Evolutionary conservation across 2,888 invertebrate genomes (phyloP).

Genomic region (Acrobasis repandana): DNA sequence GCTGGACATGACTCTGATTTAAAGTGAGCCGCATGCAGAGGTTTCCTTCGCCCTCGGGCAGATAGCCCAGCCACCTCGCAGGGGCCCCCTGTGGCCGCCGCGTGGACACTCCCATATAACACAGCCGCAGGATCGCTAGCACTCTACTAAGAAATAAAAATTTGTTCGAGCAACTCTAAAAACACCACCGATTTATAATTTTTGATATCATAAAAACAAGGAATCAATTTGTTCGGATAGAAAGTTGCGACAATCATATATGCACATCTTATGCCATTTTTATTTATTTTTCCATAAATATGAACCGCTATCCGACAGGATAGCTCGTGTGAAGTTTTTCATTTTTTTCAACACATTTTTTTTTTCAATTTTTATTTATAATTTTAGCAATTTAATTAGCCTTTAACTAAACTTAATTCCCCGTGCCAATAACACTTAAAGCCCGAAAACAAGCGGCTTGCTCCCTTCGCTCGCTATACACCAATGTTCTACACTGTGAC

Average conservation of each 20-base stretch:
- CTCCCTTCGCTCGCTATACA: not conserved
- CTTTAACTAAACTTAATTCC: not conserved
- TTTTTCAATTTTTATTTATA: conserved; percentile 14
- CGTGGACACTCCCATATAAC: conserved; percentile 1
- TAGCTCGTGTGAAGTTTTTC: not conserved
- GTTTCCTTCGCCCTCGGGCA: too few species aligned
- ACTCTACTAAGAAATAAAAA: not conserved
- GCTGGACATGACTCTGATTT: too few species aligned
- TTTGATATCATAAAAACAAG: not conserved
- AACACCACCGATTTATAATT: not conserved
- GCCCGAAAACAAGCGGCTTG: not conserved
- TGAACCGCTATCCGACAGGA: too few species aligned
- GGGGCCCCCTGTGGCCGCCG: too few species aligned
- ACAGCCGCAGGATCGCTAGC: conserved; percentile 20
- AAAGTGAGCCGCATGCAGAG: too few species aligned
- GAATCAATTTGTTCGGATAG: too few species aligned
- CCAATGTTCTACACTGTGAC: not conserved
- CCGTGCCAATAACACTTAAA: not conserved
- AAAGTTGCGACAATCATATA: too few species aligned
- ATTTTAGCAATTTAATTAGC: not conserved
- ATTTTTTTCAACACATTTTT: not conserved
- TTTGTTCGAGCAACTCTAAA: not conserved
- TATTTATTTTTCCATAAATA: too few species aligned
- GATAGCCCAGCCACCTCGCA: not conserved
- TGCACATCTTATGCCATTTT: too few species aligned